A percentile compares a stretch with the other conserved stretches of the same genome.
These are phyloP conservation scores for Anniella stebbinsi DNA, from an alignment of 2,797 vertebrate species.

Conservation along the genomic window DNA sequence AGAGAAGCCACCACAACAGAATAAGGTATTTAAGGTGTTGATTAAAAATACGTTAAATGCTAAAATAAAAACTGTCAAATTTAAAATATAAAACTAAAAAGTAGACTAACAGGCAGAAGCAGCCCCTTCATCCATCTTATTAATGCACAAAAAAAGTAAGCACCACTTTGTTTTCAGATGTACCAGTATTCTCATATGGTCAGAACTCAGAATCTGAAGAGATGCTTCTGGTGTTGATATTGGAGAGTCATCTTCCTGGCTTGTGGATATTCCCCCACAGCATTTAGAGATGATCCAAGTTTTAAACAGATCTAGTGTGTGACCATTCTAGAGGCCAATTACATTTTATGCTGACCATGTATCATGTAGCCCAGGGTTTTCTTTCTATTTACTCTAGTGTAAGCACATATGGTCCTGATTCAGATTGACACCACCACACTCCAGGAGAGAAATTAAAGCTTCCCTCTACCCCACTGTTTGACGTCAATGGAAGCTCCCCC, in stretches of 20 bases:
- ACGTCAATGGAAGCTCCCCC: too few species aligned
- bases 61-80: background rate
- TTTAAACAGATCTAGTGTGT: slow-evolving; percentile 28
- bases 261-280: background rate
- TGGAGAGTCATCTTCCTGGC: background rate
- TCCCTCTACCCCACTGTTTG: too few species aligned
- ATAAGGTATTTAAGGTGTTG: background rate
- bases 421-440: too few species aligned
- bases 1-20: background rate
- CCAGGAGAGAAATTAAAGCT: too few species aligned
- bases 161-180: background rate
- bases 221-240: background rate
- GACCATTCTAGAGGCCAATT: background rate
- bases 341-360: too few species aligned
- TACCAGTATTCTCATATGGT: background rate
- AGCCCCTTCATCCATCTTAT: background rate
- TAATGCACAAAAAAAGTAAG: background rate
- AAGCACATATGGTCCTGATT: too few species aligned
- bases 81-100: background rate
- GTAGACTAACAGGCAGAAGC: too few species aligned
- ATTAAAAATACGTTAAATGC: background rate
- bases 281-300: slow-evolving; percentile 1
- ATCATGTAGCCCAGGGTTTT: too few species aligned
- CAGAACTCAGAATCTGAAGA: background rate
- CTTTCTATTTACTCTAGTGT: too few species aligned